Percentiles rank a stretch among this genome's conserved stretches.
Evolutionary conservation across 2,113 vertebrate species (phyloP).

Genomic region (Scomber japonicus): DNA sequence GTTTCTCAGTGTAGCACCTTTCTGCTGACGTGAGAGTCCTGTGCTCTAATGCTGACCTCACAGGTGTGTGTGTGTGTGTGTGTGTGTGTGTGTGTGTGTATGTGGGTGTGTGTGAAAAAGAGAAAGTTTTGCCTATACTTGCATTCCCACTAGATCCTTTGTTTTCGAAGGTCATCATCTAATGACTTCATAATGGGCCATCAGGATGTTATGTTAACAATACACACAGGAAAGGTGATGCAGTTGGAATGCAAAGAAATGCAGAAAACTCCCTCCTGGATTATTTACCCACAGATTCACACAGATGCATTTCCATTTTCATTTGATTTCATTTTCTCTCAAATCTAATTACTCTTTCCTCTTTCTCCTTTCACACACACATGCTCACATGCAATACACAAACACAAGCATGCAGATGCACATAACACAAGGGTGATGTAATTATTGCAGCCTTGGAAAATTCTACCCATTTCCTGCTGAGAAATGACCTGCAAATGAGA

Average conservation of each 20-base stretch:
- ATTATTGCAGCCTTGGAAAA: constrained; percentile 73
- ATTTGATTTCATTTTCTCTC: constrained; percentile 56
- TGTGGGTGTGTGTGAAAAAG: constrained; percentile 17
- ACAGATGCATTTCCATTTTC: constrained; percentile 57
- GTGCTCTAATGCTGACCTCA: constrained; percentile 53
- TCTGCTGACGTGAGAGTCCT: constrained; percentile 52
- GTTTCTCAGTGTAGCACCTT: constrained; percentile 54
- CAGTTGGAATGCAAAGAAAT: background rate
- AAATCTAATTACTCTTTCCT: constrained; percentile 60
- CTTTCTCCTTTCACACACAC: constrained; percentile 21
- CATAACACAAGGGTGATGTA: constrained; percentile 76
- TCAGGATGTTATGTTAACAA: constrained; percentile 28
- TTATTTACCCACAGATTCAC: constrained; percentile 46
- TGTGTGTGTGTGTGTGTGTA: constrained; percentile 8
- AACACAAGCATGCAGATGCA: constrained; percentile 45
- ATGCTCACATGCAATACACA: constrained; percentile 9
- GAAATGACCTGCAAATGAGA: constrained; percentile 64
- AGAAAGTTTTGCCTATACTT: constrained; percentile 14
- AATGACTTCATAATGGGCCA: constrained; percentile 14
- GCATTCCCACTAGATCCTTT: constrained; percentile 39
- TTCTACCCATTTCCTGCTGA: constrained; percentile 70
- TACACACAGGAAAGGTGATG: constrained; percentile 29
- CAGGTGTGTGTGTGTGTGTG: constrained; percentile 31
- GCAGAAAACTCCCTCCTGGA: constrained; percentile 5
- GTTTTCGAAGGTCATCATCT: constrained; percentile 37